Evolutionary conservation across 1,140 invertebrate genomes (phyloP).

Genomic region (Platyscapa corneri): DNA sequence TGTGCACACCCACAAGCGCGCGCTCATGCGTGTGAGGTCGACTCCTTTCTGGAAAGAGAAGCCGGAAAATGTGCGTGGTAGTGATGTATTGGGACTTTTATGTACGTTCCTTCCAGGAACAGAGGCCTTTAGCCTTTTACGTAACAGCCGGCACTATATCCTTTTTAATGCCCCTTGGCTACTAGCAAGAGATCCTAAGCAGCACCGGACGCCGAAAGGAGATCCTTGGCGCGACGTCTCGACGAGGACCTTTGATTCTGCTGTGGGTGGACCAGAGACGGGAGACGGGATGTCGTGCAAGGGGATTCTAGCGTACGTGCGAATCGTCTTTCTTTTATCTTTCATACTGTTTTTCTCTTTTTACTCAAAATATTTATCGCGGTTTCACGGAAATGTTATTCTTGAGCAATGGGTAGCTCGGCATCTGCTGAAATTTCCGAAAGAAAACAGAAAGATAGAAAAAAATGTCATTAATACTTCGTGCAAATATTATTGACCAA

Average conservation of each 20-base stretch:
- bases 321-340: not conserved
- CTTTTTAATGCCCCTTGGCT: conserved; percentile 43
- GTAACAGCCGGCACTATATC: conserved; percentile 42
- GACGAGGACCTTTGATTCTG: conserved; percentile 9
- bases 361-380: not conserved
- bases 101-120: conserved; percentile 34
- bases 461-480: not conserved
- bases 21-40: conserved; percentile 16
- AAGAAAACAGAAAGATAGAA: no score
- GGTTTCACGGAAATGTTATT: not conserved
- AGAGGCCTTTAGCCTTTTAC: conserved; percentile 35
- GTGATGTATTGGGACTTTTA: conserved; percentile 44
- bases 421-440: not conserved
- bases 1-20: not conserved
- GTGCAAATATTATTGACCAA: no score
- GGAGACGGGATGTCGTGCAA: not conserved
- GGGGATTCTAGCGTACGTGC: not conserved
- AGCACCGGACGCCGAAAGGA: conserved; percentile 19
- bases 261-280: not conserved
- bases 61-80: conserved; percentile 29
- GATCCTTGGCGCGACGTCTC: conserved; percentile 26
- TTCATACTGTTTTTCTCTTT: not conserved
- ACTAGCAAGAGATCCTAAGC: not conserved
- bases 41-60: conserved; percentile 43
- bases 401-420: not conserved